Base-by-base conservation (phyloP, 2,797 vertebrate genomes). In the Chaetodon trifasciatus region DNA sequence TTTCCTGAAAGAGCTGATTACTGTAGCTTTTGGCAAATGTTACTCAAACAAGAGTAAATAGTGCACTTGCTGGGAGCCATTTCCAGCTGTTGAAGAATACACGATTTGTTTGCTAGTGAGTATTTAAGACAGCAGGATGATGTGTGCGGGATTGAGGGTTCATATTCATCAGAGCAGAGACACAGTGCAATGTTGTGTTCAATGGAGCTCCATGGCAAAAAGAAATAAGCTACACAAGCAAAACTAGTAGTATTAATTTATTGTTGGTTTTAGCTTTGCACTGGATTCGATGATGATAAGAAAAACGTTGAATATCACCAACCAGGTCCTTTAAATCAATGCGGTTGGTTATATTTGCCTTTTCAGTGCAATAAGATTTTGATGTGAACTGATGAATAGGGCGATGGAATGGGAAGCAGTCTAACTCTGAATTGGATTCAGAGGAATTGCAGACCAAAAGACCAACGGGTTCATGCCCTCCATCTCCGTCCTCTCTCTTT, bases 391-490 rank as follows among this genome's bases (percentile, higher is more conserved):
- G 86, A 86, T 87, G 85, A 88, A 89, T 57, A 73, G 72, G 57
- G 47, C 13, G 52, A 58, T 58, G 73, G 82, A 81, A 87, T 72
- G 74, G 74, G 79, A 89, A 86, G 64, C 87, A 50, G 88, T 65
- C 74, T 50, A 23, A 81, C 56, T 58, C 80, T 77, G 92, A 93
- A 90, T 91, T 91, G 87, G 78, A 91, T 92, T 91, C 79, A 67
- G 85, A 88, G 84, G 87, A 83, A 91, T 78, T 86, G 85, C 76
- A 37, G 78, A 86, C 75, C 80, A 79, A 83, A 90, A 78, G 90
- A 88, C 85, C 81, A 84, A 50, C 23, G 24, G 83, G 93, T 90
- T 90, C 88, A 79, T n/a, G 90, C 84, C 91, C 91, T 91, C 88
- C 55, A 92, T 91, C 90, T 93, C 89, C 72, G 68, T 79, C 62